Percentiles rank a stretch among this genome's conserved stretches.
Conservation (phyloP, 1,140 invertebrate species). For the Hesperophylax magnus region DNA sequence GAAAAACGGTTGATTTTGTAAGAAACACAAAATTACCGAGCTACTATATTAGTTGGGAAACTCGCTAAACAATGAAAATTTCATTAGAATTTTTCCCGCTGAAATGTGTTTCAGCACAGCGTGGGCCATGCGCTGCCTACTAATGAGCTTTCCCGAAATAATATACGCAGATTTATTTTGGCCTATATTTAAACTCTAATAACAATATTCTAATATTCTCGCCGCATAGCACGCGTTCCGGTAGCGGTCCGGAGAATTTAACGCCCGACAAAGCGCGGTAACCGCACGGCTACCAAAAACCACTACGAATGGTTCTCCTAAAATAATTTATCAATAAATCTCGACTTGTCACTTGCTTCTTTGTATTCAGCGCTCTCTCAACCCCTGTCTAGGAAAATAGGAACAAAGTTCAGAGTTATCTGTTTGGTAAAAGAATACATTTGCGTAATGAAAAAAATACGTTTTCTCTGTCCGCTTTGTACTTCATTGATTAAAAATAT, state of each 20-base stretch:
- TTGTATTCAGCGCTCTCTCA: not conserved
- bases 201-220: constrained; percentile 11
- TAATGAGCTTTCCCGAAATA: not conserved
- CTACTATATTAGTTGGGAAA: no score
- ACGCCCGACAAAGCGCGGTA: not conserved
- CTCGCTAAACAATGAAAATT: no score
- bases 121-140: not conserved
- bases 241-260: constrained; percentile 12
- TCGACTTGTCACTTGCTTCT: constrained; percentile 10
- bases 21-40: no score
- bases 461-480: not conserved
- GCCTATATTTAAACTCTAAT: constrained; percentile 13
- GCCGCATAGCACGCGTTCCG: not conserved
- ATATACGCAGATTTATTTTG: not conserved
- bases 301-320: not conserved
- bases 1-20: no score
- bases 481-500: no score
- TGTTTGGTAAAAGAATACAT: not conserved
- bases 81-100: no score
- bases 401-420: not conserved
- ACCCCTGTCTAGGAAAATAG: not conserved
- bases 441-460: not conserved
- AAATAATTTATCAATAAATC: constrained; percentile 30
- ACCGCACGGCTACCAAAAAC: constrained; percentile 5
- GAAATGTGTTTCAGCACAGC: no score